A percentile compares a stretch with the other conserved stretches of the same genome.
Evolutionary conservation across 2,888 invertebrate genomes (phyloP).

Genomic region (Halocaridina rubra): DNA sequence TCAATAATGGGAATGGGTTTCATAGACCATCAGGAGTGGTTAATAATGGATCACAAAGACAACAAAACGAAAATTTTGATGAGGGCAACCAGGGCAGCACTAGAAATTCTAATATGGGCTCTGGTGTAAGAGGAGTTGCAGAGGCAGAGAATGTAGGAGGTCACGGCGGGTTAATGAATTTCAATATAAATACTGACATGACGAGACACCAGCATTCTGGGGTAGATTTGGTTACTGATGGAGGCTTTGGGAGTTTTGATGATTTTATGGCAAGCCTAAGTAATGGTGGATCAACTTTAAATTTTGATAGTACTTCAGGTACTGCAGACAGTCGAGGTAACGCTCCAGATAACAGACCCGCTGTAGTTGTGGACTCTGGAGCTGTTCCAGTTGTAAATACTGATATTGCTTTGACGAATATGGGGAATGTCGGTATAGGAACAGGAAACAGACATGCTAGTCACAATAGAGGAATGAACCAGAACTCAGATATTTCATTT

Average conservation of each 20-base stretch:
- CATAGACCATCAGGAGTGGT: no score
- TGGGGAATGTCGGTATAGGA: not conserved
- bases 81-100: not conserved
- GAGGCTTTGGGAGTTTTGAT: not conserved
- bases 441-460: not conserved
- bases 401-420: not conserved
- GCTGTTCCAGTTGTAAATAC: not conserved
- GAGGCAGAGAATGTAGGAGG: no score
- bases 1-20: no score
- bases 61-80: not conserved
- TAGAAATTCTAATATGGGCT: not conserved
- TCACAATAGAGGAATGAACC: not conserved
- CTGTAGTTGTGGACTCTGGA: no score
- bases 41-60: no score
- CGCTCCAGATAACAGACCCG: not conserved
- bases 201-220: not conserved
- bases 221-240: not conserved
- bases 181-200: no score
- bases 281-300: no score
- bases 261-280: no score
- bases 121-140: not conserved
- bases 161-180: no score
- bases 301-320: no score
- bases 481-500: not conserved
- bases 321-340: not conserved